Evolutionary conservation across 2,888 invertebrate species (phyloP), one percentile per base, ranked within the genome.

Genomic region (Metallyticus violacea): DNA sequence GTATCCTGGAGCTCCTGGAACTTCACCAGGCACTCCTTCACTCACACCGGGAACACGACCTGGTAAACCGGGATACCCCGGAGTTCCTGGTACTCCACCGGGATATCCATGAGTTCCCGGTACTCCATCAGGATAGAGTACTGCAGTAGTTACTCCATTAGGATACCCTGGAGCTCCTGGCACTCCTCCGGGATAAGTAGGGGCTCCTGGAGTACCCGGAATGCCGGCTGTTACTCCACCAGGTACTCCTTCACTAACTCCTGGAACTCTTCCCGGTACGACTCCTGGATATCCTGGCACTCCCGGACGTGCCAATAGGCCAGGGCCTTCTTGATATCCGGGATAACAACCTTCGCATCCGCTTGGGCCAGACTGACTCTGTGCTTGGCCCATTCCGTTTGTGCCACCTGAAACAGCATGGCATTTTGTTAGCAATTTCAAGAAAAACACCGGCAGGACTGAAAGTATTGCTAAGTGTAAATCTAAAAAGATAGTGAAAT

Each of bases 361-460:
- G 0, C 93, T 93, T 83, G 94, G 94, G 87, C 95, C 93, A 83
- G 96, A 96, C 92, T 97, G 97, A 91, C 97, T 97, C 92, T 97
- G 97, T 0, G 97, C 97, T 93, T 97, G 97, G 0, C 97, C 97
- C 96, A 97, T 97, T 86, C 97, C 97, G 90, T 95, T 95, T 88
- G 93, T 94, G 81, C 97, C 97, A 93, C 94, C 97, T 97, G 89
- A 89, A 86, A 81, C 7, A 27, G 27, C n/a, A n/a, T n/a, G n/a
- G n/a, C n/a, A n/a, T n/a, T n/a, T n/a, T n/a, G n/a, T n/a, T n/a
- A n/a, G n/a, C n/a, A n/a, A n/a, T n/a, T n/a, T n/a, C n/a, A n/a
- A n/a, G n/a, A n/a, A n/a, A n/a, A n/a, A n/a, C n/a, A n/a, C n/a
- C n/a, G n/a, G n/a, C n/a, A n/a, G n/a, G n/a, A n/a, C n/a, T n/a